Evolutionary conservation across 1,140 invertebrate species (phyloP).

Genomic region (Brachionus asplanchnoidis): DNA sequence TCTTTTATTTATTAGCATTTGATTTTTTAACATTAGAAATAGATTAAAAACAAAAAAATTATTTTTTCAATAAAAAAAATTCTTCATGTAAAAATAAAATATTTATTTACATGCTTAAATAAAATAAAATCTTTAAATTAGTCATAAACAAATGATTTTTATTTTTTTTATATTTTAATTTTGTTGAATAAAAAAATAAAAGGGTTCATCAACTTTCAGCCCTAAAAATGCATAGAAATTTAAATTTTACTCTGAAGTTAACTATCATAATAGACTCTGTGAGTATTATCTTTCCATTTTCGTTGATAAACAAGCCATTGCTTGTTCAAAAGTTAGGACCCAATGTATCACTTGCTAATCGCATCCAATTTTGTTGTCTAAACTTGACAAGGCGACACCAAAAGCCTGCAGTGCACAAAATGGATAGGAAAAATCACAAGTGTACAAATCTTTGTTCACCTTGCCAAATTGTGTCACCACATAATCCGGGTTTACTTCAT

Average conservation of each 20-base stretch:
- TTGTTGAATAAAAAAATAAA: too few species aligned
- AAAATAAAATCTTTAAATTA: too few species aligned
- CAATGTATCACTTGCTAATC: not conserved
- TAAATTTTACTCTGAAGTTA: not conserved
- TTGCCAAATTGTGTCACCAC: constrained; percentile 38
- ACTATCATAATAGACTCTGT: not conserved
- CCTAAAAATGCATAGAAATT: not conserved
- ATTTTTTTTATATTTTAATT: too few species aligned
- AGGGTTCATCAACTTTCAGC: too few species aligned
- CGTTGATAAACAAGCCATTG: not conserved
- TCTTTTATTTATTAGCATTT: too few species aligned
- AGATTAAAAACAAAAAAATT: too few species aligned
- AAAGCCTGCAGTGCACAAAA: constrained; percentile 37
- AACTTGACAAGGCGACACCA: constrained; percentile 2
- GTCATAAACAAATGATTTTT: too few species aligned
- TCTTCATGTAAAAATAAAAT: too few species aligned
- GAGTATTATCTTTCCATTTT: not conserved
- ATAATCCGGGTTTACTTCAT: constrained; percentile 24
- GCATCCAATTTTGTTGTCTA: constrained; percentile 26
- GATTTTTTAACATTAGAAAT: too few species aligned
- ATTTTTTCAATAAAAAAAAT: too few species aligned
- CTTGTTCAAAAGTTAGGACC: not conserved
- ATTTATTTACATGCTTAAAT: too few species aligned
- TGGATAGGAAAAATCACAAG: constrained; percentile 40
- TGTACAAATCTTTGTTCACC: constrained; percentile 41